Evolutionary conservation across 2,888 invertebrate genomes (phyloP), one percentile per base, ranked within the genome.

Genomic region (Hybos culiciformis): DNA sequence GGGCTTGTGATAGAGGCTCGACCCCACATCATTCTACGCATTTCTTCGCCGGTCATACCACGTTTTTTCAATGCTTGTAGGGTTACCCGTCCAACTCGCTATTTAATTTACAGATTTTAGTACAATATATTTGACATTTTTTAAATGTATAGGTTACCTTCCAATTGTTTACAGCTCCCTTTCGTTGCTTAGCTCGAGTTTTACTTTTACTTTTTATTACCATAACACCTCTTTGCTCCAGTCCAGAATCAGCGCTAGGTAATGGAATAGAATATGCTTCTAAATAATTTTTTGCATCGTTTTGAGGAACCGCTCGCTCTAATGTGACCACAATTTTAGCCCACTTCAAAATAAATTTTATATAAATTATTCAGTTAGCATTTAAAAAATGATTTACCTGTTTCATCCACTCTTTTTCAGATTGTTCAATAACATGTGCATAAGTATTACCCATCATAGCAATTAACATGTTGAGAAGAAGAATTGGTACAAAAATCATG

Each of bases 401-500:
- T 62, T 93, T 92, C 62, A 94, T 85, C 88, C 92, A 98, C 62
- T 98, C 97, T 67, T 97, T 97, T 66, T 97, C 97, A 26, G 96
- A 96, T 61, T 94, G 92, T 61, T 92, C 90, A 53, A 96, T 98
- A 46, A 98, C 93, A 54, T 90, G 88, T 0, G 93, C 91, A 62
- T 98, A 98, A 0, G 98, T 98, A 67, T 97, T 97, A 26, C 97
- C 97, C 97, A 98, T 98, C 97, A 97, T 98, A 50, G 98, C 98
- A 51, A 98, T 98, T 66, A 98, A 75, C 77, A 77, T 97, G 77
- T 97, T 97, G 12, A 97, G 75, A 56, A 97, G 70, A 39, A 97
- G 70, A 57, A 97, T 96, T 2, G 97, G 97, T 47, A 97, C 93
- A 54, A 97, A 83, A 44, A 98, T 88, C 93, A 97, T 96, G 63